Evolutionary conservation across 2,888 invertebrate genomes (phyloP), one percentile per base, ranked within the genome.

Genomic region (Omphaloscelis lunosa): DNA sequence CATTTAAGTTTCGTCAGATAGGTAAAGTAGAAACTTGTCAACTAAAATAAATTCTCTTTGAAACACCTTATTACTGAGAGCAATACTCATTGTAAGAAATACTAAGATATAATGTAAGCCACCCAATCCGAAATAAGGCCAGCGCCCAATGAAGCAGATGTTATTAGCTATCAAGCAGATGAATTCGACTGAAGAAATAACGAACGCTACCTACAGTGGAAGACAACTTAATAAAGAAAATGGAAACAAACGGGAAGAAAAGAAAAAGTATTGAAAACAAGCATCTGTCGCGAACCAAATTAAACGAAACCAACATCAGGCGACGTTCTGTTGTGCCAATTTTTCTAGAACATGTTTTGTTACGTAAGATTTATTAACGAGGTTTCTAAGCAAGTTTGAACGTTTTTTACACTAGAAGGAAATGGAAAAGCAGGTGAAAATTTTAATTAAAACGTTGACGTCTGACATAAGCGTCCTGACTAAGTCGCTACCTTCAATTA

Each of bases 201-300:
- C 80, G 65, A 77, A 82, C 68, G 86, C 66, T 73, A 77, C 77
- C 66, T 73, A 77, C 77, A 86, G 84, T 82, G 75, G 74, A 76
- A 81, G 58, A 77, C 80, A 78, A 83, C 82, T 82, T 85, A 84
- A 86, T 86, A 85, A 83, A 86, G 84, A 79, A 75, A 77, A 76
- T 81, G 75, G 77, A 83, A 89, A 85, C 85, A 88, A 91, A 89
- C 84, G 86, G 80, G 81, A 75, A 45, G 23, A 79, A 70, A 74
- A 77, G 75, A 81, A 85, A 84, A 75, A 79, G 83, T 88, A 90
- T 90, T 87, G 89, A 88, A 90, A 87, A 85, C 87, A 88, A 89
- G 90, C 92, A 92, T 89, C 90, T 92, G 92, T 88, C 88, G 90
- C 87, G 75, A 83, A 80, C 72, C 75, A 78, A 84, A 86, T 84